Evolutionary conservation across 1,140 invertebrate genomes (phyloP), one percentile per base, ranked within the genome.

Genomic region (Magallana angulata): DNA sequence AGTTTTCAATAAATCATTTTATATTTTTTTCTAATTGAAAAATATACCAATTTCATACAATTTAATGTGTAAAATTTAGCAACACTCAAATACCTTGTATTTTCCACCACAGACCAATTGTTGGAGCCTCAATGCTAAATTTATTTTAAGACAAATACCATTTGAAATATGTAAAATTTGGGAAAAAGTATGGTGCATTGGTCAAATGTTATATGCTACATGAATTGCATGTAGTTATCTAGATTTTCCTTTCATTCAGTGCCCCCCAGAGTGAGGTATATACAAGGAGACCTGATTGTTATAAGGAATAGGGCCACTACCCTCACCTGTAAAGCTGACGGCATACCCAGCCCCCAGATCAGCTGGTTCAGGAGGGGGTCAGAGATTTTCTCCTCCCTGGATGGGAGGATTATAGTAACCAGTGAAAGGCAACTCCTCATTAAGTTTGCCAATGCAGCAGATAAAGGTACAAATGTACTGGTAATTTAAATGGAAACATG

Each of bases 331-430:
- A 30, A 62, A 24, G 76, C 86, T 18, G 64, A 58, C 59, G 91
- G 91, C 12, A 86, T 89, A 36, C 91, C 91, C 9, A 24, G 76
- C 30, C 90, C 91, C 14, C 30, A 16, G 16, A 84, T 92, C 48
- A 82, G 82, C 8, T 92, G 91, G 91, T 76, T 58, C 7, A 84
- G 84, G 56, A 48, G 85, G 12, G 91, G 89, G 4, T n/a, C 80
- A 1, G 18, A 57, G 57, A 48, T 91, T 8, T 1, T 18, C 12
- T 58, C 87, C 14, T 83, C 86, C 36, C 48, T 85, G 14, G 90
- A 92, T 86, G 89, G 91, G 0, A 76, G 91, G 82, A 84, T 92
- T 8, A 59, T 36, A 9, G 84, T 91, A n/a, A 89, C 90, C 36
- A 82, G 62, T 24, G 60, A n/a, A 36, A 59, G 85, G 11, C 84